Conservation (phyloP, 2,797 vertebrate species). For the Phataginus tricuspis region DNA sequence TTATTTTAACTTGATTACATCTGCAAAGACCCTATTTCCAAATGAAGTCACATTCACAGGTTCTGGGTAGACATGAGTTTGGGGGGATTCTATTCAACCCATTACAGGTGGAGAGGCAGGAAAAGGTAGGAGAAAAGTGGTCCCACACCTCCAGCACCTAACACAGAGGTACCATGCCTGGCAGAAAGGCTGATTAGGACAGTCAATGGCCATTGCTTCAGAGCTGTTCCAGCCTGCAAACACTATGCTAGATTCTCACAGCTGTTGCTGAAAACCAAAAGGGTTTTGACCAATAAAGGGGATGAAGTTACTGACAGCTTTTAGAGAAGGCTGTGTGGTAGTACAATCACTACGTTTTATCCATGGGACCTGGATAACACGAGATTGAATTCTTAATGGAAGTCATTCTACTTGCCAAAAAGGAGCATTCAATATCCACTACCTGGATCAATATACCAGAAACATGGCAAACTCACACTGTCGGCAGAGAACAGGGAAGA, state of each 20-base stretch:
- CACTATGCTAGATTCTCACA: background rate
- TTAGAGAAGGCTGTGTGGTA: background rate
- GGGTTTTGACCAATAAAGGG: background rate
- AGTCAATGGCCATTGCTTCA: background rate
- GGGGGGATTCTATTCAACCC: background rate
- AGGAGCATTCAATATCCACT: background rate
- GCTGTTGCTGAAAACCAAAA: conserved; percentile 35
- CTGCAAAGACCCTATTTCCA: background rate
- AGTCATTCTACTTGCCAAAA: conserved; percentile 38
- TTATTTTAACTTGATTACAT: background rate
- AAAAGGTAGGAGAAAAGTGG: background rate
- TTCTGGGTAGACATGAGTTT: background rate
- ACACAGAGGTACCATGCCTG: background rate
- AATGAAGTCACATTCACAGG: background rate
- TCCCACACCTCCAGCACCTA: background rate
- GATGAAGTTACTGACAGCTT: background rate
- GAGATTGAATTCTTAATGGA: conserved; percentile 18
- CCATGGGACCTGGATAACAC: background rate
- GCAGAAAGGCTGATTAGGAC: background rate
- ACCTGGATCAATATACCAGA: conserved; percentile 4
- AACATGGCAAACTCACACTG: background rate
- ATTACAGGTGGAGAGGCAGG: background rate
- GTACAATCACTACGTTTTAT: background rate
- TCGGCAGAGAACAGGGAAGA: background rate
- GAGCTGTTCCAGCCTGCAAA: background rate